These are phyloP conservation scores for Drosophila tropicalis DNA, from an alignment of 1,140 invertebrate species.

Conservation along the genomic window DNA sequence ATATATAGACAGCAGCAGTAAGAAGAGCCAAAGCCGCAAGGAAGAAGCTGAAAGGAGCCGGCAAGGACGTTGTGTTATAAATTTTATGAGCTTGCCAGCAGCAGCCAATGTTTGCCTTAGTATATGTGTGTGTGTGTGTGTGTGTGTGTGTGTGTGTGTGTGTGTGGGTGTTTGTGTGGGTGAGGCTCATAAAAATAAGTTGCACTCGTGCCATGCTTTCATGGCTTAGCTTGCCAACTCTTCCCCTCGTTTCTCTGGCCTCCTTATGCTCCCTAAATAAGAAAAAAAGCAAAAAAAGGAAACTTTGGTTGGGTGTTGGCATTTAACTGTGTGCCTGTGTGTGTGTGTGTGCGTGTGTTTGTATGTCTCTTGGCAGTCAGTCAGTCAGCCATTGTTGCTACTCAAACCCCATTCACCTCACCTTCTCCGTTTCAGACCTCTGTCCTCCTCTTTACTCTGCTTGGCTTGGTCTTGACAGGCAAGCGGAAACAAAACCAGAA, in stretches of 20 bases:
- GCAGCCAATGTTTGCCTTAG: slow-evolving; percentile 37
- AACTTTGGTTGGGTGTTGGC: slow-evolving; percentile 65
- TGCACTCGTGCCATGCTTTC: slow-evolving; percentile 76
- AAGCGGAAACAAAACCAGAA: slow-evolving; percentile 81
- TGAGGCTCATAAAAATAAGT: slow-evolving; percentile 79
- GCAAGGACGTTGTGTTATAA: slow-evolving; percentile 81
- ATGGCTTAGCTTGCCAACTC: slow-evolving; percentile 33
- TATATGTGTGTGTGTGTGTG: slow-evolving; percentile 22
- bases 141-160: slow-evolving; percentile 25
- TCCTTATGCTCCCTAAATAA: slow-evolving; percentile 54
- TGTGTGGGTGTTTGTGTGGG: slow-evolving; percentile 31
- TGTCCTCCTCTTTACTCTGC: slow-evolving; percentile 30
- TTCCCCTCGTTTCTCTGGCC: slow-evolving; percentile 7
- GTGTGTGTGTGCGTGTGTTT: slow-evolving; percentile 36
- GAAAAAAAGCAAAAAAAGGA: slow-evolving; percentile 50
- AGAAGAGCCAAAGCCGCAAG: slow-evolving; percentile 64
- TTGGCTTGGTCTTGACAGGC: slow-evolving; percentile 63
- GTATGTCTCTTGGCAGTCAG: slow-evolving; percentile 73
- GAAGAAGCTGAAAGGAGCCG: slow-evolving; percentile 42
- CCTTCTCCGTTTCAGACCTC: neutral
- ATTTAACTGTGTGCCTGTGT: slow-evolving; percentile 46
- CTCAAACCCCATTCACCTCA: slow-evolving; percentile 4
- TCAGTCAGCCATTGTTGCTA: slow-evolving; percentile 75
- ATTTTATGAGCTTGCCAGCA: slow-evolving; percentile 81
- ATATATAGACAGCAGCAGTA: slow-evolving; percentile 29